Base-by-base conservation (phyloP, 2,113 vertebrate genomes). In the Poeciliopsis prolifica region DNA sequence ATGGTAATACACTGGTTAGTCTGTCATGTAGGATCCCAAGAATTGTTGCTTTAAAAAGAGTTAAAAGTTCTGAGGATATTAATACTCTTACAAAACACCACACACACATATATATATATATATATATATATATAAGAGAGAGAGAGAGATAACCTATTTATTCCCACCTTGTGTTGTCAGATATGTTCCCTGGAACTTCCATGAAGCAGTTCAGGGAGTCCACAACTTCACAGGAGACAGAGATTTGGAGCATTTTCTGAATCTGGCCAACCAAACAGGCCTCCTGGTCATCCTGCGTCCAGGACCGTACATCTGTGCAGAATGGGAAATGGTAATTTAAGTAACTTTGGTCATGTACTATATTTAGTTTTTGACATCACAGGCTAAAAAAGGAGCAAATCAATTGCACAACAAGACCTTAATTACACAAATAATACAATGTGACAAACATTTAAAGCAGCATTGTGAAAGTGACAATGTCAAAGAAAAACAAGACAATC, bases 261-360 rank as follows among this genome's bases (percentile, higher is more conserved):
- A 95, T 77, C 88, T 98, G 83, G 96, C 96, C 61, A 95, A 95
- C 40, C 86, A 95, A 85, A 95, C 95, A 0, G 95, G 96, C 19
- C 93, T 99, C 13, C 93, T 97, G 81, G 98, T 99, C 79, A 97
- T 99, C 80, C 93, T 99, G 84, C 95, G 97, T 4, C 97, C 97
- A 0, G 98, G 98, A 66, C 98, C 98, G 5, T 99, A 99, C 91
- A 99, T 99, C 94, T 99, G 98, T 90, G 97, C 97, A 0, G 98
- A 99, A 81, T 99, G 98, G 98, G 98, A 99, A 77, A 99, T 99
- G 98, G 98, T 99, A 81, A 96, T 91, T n/a, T 24, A 58, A 13
- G 0, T 35, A 3, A 31, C 37, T 48, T 44, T n/a, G 1, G 11
- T 63, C 29, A 4, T 64, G 35, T 40, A 14, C 6, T 71, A 3